These are phyloP conservation scores for Athetis lepigone DNA, from an alignment of 2,888 invertebrate species.

Conservation along the genomic window DNA sequence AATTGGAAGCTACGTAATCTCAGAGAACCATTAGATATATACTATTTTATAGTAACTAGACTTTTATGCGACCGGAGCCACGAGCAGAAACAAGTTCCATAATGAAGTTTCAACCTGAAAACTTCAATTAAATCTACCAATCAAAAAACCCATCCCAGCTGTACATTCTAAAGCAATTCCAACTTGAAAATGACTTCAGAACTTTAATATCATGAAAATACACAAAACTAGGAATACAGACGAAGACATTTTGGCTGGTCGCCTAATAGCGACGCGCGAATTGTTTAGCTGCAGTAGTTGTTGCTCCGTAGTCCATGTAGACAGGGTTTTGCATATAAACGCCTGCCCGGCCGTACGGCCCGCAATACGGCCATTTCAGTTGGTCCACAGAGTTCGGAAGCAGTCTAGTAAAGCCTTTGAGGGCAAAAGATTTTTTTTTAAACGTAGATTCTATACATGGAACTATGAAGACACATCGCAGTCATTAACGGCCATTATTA, in stretches of 20 bases:
- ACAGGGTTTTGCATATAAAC: conserved; percentile 63
- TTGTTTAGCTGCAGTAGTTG: conserved; percentile 67
- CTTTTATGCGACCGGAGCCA: no score
- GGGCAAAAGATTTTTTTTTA: no score
- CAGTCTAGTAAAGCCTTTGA: no score
- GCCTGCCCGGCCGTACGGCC: conserved; percentile 35
- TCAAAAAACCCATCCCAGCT: conserved; percentile 25
- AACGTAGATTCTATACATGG: no score
- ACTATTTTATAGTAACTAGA: no score
- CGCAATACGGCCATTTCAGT: conserved; percentile 51
- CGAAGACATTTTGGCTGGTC: conserved; percentile 77
- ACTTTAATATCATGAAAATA: conserved; percentile 56
- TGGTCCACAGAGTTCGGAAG: no score
- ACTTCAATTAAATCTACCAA: conserved; percentile 33
- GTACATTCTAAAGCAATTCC: conserved; percentile 42
- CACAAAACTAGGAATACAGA: conserved; percentile 64
- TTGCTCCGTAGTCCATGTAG: conserved; percentile 49
- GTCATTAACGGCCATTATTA: no score
- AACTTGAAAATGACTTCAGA: conserved; percentile 48
- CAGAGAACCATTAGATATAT: no score
- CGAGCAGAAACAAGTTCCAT: neutral
- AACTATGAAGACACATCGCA: no score
- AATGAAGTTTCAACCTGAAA: conserved; percentile 14
- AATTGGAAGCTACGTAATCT: no score
- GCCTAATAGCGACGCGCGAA: conserved; percentile 75